A percentile compares a stretch with the other conserved stretches of the same genome.
These are phyloP conservation scores for Adrianichthys oophorus DNA, from an alignment of 2,797 vertebrate species.

Conservation along the genomic window DNA sequence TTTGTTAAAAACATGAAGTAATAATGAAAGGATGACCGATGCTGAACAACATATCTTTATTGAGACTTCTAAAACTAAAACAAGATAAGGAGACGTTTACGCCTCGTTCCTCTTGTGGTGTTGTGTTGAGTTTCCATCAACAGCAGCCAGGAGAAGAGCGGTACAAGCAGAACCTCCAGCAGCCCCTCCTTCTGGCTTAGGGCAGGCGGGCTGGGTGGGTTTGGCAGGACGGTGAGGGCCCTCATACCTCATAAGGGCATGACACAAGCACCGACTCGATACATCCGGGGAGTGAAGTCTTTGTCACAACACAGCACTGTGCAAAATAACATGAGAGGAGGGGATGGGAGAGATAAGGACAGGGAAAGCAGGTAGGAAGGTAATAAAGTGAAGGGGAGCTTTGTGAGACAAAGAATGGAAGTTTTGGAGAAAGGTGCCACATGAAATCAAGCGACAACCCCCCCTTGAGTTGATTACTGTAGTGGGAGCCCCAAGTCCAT, in stretches of 20 bases:
- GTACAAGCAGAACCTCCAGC: conserved; percentile 44
- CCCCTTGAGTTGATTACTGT: conserved; percentile 73
- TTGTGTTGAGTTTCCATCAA: conserved; percentile 46
- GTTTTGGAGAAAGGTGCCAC: conserved; percentile 44
- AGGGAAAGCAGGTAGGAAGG: conserved; percentile 38
- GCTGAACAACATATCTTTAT: too few species aligned
- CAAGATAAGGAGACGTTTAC: too few species aligned
- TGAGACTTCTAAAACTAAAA: too few species aligned
- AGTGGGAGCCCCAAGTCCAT: conserved; percentile 78
- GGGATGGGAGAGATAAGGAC: conserved; percentile 62
- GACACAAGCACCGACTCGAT: conserved; percentile 73
- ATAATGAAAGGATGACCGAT: too few species aligned
- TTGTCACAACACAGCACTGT: conserved; percentile 72
- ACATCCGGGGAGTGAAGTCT: conserved; percentile 71
- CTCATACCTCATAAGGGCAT: conserved; percentile 77
- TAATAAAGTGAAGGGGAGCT: conserved; percentile 17
- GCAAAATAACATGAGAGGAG: conserved; percentile 66
- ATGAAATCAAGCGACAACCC: conserved; percentile 71
- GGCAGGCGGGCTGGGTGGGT: conserved; percentile 60
- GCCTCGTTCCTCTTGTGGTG: conserved; percentile 10
- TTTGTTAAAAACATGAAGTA: too few species aligned
- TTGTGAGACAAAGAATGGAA: conserved; percentile 29
- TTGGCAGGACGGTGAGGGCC: conserved; percentile 60
- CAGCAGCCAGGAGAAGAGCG: conserved; percentile 48
- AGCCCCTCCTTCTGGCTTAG: conserved; percentile 40